Conservation (phyloP, 2,888 invertebrate species). For the Lamellibrachia columna region DNA sequence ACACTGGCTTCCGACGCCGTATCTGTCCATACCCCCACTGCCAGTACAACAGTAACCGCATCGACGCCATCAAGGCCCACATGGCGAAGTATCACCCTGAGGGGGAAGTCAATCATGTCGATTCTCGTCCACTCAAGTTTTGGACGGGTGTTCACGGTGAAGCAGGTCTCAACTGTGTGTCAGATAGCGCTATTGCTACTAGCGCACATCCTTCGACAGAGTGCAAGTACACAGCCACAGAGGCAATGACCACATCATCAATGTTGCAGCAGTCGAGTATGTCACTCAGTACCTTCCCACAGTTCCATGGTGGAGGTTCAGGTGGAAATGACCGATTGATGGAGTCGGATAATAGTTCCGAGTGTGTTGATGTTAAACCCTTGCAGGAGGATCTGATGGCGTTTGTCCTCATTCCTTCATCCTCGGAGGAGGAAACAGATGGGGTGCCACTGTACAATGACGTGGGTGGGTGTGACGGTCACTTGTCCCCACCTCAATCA, state of each 20-base stretch:
- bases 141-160: neutral
- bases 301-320: neutral
- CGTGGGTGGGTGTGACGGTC: neutral
- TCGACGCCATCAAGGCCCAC: neutral
- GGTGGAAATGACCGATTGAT: neutral
- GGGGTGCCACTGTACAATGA: neutral
- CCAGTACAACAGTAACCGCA: conserved; percentile 2
- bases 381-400: neutral
- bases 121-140: neutral
- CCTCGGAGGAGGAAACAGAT: neutral
- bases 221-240: neutral
- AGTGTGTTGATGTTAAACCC: neutral
- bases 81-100: neutral
- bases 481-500: neutral
- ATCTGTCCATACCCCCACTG: neutral
- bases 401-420: neutral
- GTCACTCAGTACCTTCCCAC: neutral
- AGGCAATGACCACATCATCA: neutral
- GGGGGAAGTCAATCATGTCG: neutral
- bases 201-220: neutral
- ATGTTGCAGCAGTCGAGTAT: neutral
- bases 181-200: neutral
- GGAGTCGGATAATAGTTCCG: conserved; percentile 11
- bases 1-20: conserved; percentile 18
- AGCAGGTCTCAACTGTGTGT: neutral